phyloP scores from a whole-genome alignment of 2,113 vertebrate species.

The Acanthochromis polyacanthus region DNA sequence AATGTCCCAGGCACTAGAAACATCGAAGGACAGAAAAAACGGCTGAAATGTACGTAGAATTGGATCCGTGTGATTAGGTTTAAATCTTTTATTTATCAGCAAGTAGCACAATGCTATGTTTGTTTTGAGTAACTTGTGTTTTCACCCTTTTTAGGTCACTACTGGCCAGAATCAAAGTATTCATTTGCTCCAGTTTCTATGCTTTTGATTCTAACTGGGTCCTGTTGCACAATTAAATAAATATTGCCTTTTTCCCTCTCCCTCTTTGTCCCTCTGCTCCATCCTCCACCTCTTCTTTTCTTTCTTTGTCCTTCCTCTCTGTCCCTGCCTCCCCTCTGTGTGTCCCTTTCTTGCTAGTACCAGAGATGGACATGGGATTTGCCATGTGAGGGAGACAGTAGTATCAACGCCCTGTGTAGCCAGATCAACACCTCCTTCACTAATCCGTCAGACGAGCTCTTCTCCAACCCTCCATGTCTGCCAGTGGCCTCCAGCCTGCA shows the following conservation, averaged over 20 bases:
- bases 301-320: constrained; percentile 3
- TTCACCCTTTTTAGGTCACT: constrained; percentile 31
- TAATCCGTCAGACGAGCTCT: constrained; percentile 84
- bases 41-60: background rate
- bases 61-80: background rate
- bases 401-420: constrained; percentile 89
- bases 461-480: constrained; percentile 68
- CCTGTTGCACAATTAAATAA: constrained; percentile 35
- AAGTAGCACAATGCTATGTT: constrained; percentile 5
- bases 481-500: constrained; percentile 72
- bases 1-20: background rate
- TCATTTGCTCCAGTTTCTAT: constrained; percentile 30
- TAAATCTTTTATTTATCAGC: background rate
- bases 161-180: constrained; percentile 4
- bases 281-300: background rate
- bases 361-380: constrained; percentile 86
- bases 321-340: too few species aligned
- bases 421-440: constrained; percentile 91
- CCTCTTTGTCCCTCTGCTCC: background rate
- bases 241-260: background rate
- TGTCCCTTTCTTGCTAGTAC: constrained; percentile 67
- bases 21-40: background rate
- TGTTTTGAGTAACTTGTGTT: constrained; percentile 28
- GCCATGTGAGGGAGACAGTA: constrained; percentile 82
- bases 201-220: constrained; percentile 27